Percentiles rank a stretch among this genome's conserved stretches.
Evolutionary conservation across 2,797 vertebrate species (phyloP).

Genomic region (Sandelia bainsii): DNA sequence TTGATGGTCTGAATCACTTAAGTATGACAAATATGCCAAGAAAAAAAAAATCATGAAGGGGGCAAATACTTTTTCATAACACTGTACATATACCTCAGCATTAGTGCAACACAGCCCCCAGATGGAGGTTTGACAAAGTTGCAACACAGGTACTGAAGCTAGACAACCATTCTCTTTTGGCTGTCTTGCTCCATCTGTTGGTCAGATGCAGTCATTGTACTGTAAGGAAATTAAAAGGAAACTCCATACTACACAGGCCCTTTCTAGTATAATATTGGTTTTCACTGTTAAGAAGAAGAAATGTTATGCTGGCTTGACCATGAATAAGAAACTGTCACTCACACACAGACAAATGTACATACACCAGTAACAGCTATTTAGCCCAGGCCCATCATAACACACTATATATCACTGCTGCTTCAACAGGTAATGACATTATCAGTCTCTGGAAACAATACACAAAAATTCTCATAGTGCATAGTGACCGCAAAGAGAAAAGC

Average conservation of each 20-base stretch:
- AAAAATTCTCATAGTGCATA: not conserved
- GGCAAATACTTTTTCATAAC: no score
- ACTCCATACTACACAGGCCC: not conserved
- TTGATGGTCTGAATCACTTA: no score
- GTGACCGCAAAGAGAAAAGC: not conserved
- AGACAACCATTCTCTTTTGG: not conserved
- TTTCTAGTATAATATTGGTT: not conserved
- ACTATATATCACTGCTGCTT: not conserved
- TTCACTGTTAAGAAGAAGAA: not conserved
- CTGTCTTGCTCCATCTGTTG: slow-evolving; percentile 57
- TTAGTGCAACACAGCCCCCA: slow-evolving; percentile 63
- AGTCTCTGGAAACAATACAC: not conserved
- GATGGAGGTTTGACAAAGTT: slow-evolving; percentile 28
- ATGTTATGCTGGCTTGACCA: not conserved
- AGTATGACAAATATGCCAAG: no score
- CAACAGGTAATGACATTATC: not conserved
- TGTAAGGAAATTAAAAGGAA: not conserved
- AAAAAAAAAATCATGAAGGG: no score
- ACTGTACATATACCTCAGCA: no score
- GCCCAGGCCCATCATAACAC: not conserved
- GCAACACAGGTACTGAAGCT: slow-evolving; percentile 5
- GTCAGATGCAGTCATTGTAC: slow-evolving; percentile 5
- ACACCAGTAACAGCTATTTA: not conserved
- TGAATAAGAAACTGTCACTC: not conserved
- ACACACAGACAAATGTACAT: not conserved